Percentiles rank a stretch among this genome's conserved stretches.
Conservation (phyloP, 2,797 vertebrate species). For the Danio kyathit region DNA sequence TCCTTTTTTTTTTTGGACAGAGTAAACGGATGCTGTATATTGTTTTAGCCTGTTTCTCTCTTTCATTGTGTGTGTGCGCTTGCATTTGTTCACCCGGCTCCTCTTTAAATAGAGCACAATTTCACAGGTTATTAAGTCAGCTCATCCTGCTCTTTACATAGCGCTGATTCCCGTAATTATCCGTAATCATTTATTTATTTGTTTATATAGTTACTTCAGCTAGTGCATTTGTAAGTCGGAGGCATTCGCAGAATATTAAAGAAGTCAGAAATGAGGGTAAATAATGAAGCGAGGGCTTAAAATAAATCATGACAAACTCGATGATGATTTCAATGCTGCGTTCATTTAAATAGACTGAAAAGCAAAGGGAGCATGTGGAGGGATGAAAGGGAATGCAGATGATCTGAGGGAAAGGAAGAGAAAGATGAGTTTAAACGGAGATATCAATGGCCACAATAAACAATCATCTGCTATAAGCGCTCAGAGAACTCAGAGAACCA, state of each 20-base stretch:
- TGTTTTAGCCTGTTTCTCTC: neutral
- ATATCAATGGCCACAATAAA: conserved; percentile 2
- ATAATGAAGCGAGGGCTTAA: conserved; percentile 14
- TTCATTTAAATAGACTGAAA: conserved; percentile 12
- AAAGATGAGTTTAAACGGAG: conserved; percentile 10
- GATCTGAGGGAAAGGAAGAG: neutral
- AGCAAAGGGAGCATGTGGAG: neutral
- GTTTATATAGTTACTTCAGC: conserved; percentile 47
- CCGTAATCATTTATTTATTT: conserved; percentile 70
- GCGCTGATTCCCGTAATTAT: conserved; percentile 68
- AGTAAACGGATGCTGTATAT: neutral
- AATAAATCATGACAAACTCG: conserved; percentile 25
- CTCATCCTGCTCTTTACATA: conserved; percentile 65
- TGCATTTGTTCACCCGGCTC: conserved; percentile 1
- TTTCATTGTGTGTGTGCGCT: neutral
- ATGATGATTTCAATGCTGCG: neutral
- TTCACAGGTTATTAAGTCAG: conserved; percentile 74
- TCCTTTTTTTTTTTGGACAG: conserved; percentile 14
- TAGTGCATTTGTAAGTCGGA: conserved; percentile 54
- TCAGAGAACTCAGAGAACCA: neutral
- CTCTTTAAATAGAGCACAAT: conserved; percentile 62
- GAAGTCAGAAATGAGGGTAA: conserved; percentile 14
- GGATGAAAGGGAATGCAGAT: neutral
- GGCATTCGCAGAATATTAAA: conserved; percentile 54
- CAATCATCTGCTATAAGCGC: neutral